Conservation (phyloP, 2,888 invertebrate species). For the Pollenia amentaria region DNA sequence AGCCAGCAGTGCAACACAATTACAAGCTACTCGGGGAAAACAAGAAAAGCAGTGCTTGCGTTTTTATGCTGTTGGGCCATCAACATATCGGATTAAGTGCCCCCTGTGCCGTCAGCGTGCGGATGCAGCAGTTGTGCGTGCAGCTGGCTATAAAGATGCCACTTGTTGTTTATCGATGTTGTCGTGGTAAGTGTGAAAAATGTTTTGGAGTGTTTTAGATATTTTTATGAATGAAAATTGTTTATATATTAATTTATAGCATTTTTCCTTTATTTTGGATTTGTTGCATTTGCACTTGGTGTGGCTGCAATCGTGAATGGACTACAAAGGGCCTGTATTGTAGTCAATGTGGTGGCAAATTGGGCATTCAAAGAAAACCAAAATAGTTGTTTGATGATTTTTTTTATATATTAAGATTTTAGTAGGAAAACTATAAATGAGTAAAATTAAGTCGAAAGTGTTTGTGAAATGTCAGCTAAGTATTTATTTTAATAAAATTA, state of each 20-base stretch:
- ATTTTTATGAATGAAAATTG: constrained; percentile 29
- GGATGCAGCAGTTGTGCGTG: constrained; percentile 81
- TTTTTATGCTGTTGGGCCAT: constrained; percentile 82
- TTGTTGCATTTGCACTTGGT: constrained; percentile 81
- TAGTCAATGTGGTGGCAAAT: constrained; percentile 80
- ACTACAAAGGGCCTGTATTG: constrained; percentile 81
- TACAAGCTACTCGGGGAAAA: constrained; percentile 52
- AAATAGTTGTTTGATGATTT: constrained; percentile 33
- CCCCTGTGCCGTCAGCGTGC: constrained; percentile 81
- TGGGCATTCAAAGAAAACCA: constrained; percentile 78
- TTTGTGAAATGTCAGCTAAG: not conserved
- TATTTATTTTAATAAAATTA: not conserved
- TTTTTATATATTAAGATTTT: not conserved
- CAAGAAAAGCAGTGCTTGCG: constrained; percentile 75
- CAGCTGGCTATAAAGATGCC: constrained; percentile 79
- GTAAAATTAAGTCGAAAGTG: not conserved
- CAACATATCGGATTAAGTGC: constrained; percentile 81
- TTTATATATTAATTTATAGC: constrained; percentile 71
- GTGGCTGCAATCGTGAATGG: constrained; percentile 81
- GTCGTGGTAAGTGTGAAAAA: constrained; percentile 78
- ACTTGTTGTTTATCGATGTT: constrained; percentile 80
- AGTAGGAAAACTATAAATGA: not conserved
- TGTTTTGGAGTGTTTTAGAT: not conserved
- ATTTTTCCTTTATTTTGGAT: constrained; percentile 81
- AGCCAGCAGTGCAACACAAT: constrained; percentile 63